phyloP scores from a whole-genome alignment of 2,888 invertebrate genomes.

The Nomada fucata region DNA sequence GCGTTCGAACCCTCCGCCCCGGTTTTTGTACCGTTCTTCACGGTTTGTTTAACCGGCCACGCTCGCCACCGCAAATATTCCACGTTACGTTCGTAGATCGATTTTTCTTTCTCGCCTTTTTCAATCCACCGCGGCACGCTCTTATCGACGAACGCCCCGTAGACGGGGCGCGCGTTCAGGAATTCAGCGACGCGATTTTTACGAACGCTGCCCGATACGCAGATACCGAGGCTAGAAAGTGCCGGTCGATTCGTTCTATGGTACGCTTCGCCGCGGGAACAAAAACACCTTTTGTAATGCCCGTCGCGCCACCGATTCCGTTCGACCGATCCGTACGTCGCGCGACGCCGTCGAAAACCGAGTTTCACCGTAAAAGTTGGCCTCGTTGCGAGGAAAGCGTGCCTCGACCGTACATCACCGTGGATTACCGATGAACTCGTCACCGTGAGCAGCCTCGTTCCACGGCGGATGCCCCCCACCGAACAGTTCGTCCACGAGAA shows the following conservation, averaged over 20 bases:
- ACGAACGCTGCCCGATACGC: neutral
- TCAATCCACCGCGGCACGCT: neutral
- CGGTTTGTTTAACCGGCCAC: slow-evolving; percentile 54
- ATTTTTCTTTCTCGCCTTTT: slow-evolving; percentile 26
- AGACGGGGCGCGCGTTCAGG: neutral
- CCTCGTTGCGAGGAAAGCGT: slow-evolving; percentile 61
- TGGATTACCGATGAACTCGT: slow-evolving; percentile 59
- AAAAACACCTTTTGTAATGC: neutral
- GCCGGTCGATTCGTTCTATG: neutral
- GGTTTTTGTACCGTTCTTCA: slow-evolving; percentile 45
- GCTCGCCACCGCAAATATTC: slow-evolving; percentile 42
- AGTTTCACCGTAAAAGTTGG: slow-evolving; percentile 68
- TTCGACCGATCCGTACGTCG: neutral
- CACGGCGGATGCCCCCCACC: too few species aligned
- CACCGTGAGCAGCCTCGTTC: slow-evolving; percentile 14
- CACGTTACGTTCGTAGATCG: slow-evolving; percentile 30
- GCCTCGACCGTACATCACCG: slow-evolving; percentile 60
- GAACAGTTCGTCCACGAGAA: slow-evolving; percentile 35
- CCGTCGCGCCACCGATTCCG: neutral
- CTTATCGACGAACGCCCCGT: slow-evolving; percentile 21
- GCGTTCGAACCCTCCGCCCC: slow-evolving; percentile 8
- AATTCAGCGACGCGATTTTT: slow-evolving; percentile 1
- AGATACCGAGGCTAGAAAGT: slow-evolving; percentile 3
- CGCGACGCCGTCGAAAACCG: slow-evolving; percentile 47
- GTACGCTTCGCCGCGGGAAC: neutral